Evolutionary conservation across 2,113 vertebrate species (phyloP).

Genomic region (Gadus macrocephalus): DNA sequence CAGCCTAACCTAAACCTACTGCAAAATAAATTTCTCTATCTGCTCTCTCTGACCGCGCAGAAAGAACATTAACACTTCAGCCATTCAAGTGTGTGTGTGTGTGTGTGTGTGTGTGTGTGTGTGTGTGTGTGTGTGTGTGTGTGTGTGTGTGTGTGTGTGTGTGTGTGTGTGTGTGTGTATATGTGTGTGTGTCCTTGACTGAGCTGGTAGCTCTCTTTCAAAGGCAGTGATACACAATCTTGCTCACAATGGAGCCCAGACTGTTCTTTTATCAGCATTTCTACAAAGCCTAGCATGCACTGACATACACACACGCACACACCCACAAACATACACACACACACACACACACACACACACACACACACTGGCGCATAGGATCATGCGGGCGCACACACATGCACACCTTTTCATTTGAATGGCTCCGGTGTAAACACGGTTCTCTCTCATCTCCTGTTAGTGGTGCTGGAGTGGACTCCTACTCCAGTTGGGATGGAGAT

Average conservation of each 20-base stretch:
- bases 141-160: conserved; percentile 14
- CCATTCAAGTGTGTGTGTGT: conserved; percentile 26
- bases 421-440: background rate
- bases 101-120: conserved; percentile 12
- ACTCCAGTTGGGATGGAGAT: background rate
- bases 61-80: conserved; percentile 47
- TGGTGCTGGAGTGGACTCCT: too few species aligned
- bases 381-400: background rate
- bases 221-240: conserved; percentile 15
- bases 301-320: background rate
- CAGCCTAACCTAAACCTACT: too few species aligned
- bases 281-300: background rate
- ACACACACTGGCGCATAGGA: background rate
- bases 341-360: conserved; percentile 3
- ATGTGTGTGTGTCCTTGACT: conserved; percentile 25
- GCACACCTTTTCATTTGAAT: background rate
- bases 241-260: conserved; percentile 10
- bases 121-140: conserved; percentile 13
- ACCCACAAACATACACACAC: background rate
- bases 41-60: conserved; percentile 32
- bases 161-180: background rate
- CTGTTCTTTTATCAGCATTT: conserved; percentile 37
- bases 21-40: background rate
- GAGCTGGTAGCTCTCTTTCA: conserved; percentile 41
- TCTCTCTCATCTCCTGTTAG: background rate